phyloP scores from a whole-genome alignment of 2,113 vertebrate genomes.

The Embiotoca jacksoni region DNA sequence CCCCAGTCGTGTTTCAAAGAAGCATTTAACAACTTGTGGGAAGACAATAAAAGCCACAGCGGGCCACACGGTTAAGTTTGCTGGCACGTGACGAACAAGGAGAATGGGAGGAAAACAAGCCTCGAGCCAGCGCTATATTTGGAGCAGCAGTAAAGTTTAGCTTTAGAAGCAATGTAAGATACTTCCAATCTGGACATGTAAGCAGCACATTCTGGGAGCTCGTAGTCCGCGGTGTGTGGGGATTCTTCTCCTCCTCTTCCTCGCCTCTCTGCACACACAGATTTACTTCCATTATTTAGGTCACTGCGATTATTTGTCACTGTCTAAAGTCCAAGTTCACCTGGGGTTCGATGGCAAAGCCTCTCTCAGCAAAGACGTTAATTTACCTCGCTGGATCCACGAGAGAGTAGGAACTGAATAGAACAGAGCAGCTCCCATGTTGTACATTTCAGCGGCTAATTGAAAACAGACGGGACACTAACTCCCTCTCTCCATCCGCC shows the following conservation, averaged over 20 bases:
- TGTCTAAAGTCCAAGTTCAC: constrained; percentile 60
- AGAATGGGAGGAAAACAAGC: constrained; percentile 55
- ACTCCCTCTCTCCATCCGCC: constrained; percentile 69
- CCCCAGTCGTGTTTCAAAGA: constrained; percentile 66
- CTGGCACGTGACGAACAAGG: constrained; percentile 57
- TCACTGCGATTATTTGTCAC: constrained; percentile 64
- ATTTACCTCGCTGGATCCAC: constrained; percentile 49
- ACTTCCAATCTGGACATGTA: constrained; percentile 49
- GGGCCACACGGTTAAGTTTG: constrained; percentile 57
- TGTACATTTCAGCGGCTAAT: constrained; percentile 80
- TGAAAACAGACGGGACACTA: constrained; percentile 82
- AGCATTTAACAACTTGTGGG: constrained; percentile 65
- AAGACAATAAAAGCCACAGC: constrained; percentile 71
- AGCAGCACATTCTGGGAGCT: constrained; percentile 47
- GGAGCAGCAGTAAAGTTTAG: constrained; percentile 57
- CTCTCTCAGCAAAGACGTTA: constrained; percentile 39
- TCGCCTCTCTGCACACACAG: constrained; percentile 29
- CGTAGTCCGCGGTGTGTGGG: constrained; percentile 13
- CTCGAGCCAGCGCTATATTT: constrained; percentile 65
- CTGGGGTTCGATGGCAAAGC: constrained; percentile 46
- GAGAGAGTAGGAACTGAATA: constrained; percentile 53
- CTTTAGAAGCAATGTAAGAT: constrained; percentile 43
- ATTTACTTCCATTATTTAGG: constrained; percentile 67
- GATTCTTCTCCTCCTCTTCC: constrained; percentile 19
- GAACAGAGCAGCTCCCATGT: constrained; percentile 75